Conservation (phyloP, 2,888 invertebrate genomes). For the Cryptus viduatorius region DNA sequence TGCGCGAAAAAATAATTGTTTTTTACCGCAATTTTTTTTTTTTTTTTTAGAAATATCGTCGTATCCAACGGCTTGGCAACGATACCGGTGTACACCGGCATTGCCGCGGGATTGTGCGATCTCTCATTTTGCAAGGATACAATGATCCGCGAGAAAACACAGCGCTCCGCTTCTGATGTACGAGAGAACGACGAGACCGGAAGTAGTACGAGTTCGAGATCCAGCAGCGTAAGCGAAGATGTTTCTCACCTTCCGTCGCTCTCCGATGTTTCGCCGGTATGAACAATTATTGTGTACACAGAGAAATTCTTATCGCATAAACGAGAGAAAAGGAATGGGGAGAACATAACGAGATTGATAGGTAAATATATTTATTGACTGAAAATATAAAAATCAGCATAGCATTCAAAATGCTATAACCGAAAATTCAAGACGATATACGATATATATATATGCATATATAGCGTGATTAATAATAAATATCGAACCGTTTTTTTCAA, state of each 20-base stretch:
- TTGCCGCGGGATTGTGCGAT: conserved; percentile 74
- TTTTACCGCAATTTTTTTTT: conserved; percentile 58
- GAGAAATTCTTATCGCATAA: not conserved
- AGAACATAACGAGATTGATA: conserved; percentile 13
- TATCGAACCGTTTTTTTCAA: too few relatives aligned
- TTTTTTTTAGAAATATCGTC: conserved; percentile 79
- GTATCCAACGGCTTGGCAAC: conserved; percentile 79
- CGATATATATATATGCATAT: conserved; percentile 17
- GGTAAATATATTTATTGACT: conserved; percentile 54
- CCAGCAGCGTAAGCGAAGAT: not conserved
- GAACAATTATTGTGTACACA: not conserved
- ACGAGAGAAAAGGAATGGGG: conserved; percentile 1
- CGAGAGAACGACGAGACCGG: conserved; percentile 15
- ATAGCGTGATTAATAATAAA: not conserved
- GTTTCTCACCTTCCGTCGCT: not conserved
- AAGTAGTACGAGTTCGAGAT: conserved; percentile 22
- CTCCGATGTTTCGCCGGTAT: conserved; percentile 8
- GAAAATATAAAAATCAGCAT: conserved; percentile 58
- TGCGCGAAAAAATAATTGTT: not conserved
- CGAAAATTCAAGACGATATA: conserved; percentile 11
- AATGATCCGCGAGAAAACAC: conserved; percentile 16
- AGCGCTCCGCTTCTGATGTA: conserved; percentile 23
- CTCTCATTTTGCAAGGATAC: conserved; percentile 79
- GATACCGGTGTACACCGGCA: conserved; percentile 76
- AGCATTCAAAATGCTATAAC: conserved; percentile 45